Base-by-base conservation (phyloP, 2,888 invertebrate species). In the Drosophila pegasa region DNA sequence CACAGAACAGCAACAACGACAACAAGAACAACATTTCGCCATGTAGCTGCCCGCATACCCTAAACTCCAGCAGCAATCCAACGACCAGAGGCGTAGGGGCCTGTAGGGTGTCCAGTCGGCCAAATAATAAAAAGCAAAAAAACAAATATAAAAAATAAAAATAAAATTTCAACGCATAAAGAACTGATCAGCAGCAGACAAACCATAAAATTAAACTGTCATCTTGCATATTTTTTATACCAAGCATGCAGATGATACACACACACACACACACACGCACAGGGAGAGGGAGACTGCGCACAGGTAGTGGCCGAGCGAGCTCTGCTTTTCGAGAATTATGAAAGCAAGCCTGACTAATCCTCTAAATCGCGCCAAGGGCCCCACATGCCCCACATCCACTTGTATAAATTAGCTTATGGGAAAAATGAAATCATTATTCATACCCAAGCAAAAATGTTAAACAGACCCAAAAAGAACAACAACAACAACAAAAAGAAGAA, bases 131-230 rank as follows among this genome's bases (percentile, higher is more conserved):
- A 47, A 45, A 47, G 10, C 9, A 62, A 50, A 59, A 70, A 63
- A 8, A 47, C 29, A 47, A 47, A 50, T 40, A 55, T 10, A 41
- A 45, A 29, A 47, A 41, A 62, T 64, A 66, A 62, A 71, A 78
- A 71, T 72, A 82, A 78, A 87, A 87, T 78, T 83, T 89, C 80
- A 83, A 63, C 87, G 84, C 90, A 90, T 90, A 89, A 89, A 85
- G 85, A 85, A 89, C 89, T 91, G 91, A 91, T 91, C 91, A 90
- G 88, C 91, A 91, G 84, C 91, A 90, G 91, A 91, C 91, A 91
- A 91, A 91, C 90, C 91, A 91, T 91, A 91, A 92, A 92, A 92
- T 92, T 92, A 92, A 92, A 91, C 91, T 92, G 92, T 92, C 92
- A 92, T 89, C 90, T 92, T 90, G 89, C 84, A 91, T 92, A 90